phyloP scores from a whole-genome alignment of 2,888 invertebrate species.

The Labia minor region DNA sequence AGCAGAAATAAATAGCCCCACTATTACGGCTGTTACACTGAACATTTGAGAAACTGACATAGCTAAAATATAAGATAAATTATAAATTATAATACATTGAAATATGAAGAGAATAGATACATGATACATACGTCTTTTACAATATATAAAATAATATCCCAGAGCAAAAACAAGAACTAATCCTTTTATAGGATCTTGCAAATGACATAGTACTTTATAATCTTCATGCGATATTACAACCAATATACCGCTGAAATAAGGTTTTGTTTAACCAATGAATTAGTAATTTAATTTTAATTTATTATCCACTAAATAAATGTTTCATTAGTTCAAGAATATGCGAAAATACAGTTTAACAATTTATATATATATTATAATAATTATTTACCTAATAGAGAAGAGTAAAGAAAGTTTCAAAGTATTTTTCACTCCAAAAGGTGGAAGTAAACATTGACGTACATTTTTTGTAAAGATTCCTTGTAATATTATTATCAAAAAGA shows the following conservation, averaged over 20 bases:
- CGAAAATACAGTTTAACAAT: too few relatives aligned
- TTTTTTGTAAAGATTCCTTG: background rate
- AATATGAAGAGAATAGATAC: background rate
- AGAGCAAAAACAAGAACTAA: conserved; percentile 45
- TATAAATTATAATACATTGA: background rate
- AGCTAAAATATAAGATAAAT: conserved; percentile 36
- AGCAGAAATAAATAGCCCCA: conserved; percentile 48
- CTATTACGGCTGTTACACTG: conserved; percentile 47
- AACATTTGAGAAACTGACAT: conserved; percentile 49
- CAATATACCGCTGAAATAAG: background rate
- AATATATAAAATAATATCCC: conserved; percentile 49
- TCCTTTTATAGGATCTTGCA: conserved; percentile 51
- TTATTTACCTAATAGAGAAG: background rate
- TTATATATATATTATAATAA: too few relatives aligned
- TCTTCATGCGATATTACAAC: background rate
- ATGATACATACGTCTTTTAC: conserved; percentile 45
- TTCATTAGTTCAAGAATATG: too few relatives aligned
- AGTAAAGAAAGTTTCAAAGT: background rate
- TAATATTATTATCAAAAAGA: background rate
- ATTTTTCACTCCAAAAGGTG: background rate
- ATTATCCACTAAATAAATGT: too few relatives aligned
- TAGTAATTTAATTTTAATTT: too few relatives aligned
- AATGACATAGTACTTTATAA: conserved; percentile 45
- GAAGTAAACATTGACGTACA: background rate
- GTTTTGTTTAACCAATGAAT: too few relatives aligned